Conservation (phyloP, 2,888 invertebrate genomes). For the Ophion ventricosus region DNA sequence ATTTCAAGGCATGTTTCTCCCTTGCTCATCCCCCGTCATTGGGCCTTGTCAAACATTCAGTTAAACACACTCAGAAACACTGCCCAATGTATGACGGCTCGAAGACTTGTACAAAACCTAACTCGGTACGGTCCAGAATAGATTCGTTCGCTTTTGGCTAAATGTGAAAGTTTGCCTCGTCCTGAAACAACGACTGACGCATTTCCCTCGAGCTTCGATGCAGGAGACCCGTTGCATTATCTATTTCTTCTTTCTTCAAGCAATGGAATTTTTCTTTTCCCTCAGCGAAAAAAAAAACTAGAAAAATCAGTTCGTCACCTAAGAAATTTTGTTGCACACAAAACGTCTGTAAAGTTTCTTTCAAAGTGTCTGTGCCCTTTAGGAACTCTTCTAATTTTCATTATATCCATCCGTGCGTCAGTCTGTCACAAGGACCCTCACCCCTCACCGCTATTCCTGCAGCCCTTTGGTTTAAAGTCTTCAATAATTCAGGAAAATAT, state of each 20-base stretch:
- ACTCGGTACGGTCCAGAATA: conserved; percentile 43
- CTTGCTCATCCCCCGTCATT: conserved; percentile 3
- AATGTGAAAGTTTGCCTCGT: conserved; percentile 53
- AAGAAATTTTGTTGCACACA: not conserved
- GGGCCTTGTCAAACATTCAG: conserved; percentile 1
- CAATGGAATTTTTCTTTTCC: too few species aligned
- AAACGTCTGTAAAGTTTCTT: not conserved
- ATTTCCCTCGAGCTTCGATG: conserved; percentile 12
- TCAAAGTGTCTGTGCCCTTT: not conserved
- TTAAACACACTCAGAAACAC: not conserved
- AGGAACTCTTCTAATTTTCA: not conserved
- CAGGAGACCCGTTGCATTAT: not conserved
- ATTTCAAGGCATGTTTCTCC: not conserved
- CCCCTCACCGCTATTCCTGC: too few species aligned
- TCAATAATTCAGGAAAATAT: too few species aligned
- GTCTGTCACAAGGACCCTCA: too few species aligned
- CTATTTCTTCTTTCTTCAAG: not conserved
- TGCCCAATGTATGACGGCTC: not conserved
- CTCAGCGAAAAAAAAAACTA: not conserved
- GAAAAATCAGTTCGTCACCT: not conserved
- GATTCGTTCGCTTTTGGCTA: conserved; percentile 29
- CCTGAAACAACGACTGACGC: conserved; percentile 29
- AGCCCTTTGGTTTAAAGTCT: too few species aligned
- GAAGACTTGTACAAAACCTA: conserved; percentile 14
- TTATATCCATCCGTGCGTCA: not conserved